phyloP scores from a whole-genome alignment of 2,113 vertebrate genomes.

The Boleophthalmus pectinirostris region DNA sequence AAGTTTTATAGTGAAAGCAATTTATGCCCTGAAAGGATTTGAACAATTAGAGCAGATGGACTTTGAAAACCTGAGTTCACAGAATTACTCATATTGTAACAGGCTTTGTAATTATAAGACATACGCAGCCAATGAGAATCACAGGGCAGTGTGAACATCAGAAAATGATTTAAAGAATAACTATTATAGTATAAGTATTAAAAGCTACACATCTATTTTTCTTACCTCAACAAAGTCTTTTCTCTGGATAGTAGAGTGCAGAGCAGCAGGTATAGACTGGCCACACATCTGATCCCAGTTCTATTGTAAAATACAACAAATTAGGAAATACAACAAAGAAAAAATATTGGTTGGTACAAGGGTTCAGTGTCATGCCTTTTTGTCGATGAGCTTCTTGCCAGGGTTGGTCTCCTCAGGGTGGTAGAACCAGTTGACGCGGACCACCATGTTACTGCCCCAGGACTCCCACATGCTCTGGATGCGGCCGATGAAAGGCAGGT shows the following conservation, averaged over 20 bases:
- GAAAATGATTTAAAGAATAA: no score
- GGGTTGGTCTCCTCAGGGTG: constrained; percentile 98
- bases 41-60: no score
- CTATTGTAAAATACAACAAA: constrained; percentile 53
- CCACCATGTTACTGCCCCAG: constrained; percentile 99
- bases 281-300: constrained; percentile 94
- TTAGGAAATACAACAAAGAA: background rate
- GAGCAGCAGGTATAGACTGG: constrained; percentile 84
- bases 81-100: no score
- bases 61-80: no score
- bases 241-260: constrained; percentile 91
- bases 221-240: constrained; percentile 98
- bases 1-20: background rate
- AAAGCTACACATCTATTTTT: background rate
- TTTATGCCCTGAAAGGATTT: no score
- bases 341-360: background rate
- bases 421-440: constrained; percentile 98
- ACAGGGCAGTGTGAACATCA: no score
- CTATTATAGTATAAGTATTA: no score
- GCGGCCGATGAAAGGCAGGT: constrained; percentile 96
- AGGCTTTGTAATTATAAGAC: background rate
- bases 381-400: constrained; percentile 92
- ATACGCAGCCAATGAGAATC: background rate
- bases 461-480: constrained; percentile 99
- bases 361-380: constrained; percentile 80